Evolutionary conservation across 2,113 vertebrate species (phyloP).

Genomic region (Hemiscyllium ocellatum): DNA sequence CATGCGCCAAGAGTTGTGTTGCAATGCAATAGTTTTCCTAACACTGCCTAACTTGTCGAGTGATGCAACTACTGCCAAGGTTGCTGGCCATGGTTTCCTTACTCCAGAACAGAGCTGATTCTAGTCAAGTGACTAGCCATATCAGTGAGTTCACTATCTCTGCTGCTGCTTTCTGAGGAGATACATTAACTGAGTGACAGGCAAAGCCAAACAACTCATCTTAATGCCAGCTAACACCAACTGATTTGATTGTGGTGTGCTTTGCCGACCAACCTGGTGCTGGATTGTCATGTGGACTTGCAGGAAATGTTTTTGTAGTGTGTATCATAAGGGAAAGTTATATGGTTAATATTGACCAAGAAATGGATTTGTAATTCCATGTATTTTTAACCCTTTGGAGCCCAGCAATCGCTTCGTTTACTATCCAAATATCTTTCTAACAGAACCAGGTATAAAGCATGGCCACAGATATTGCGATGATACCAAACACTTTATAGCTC

Average conservation of each 20-base stretch:
- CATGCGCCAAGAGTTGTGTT: constrained; percentile 13
- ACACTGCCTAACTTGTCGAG: constrained; percentile 5
- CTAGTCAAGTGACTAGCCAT: not conserved
- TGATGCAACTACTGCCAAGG: not conserved
- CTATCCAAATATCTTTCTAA: not conserved
- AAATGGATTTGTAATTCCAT: not conserved
- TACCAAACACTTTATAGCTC: not conserved
- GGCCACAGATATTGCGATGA: not conserved
- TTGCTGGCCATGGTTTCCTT: not conserved
- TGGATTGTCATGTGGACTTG: not conserved
- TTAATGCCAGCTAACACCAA: not conserved
- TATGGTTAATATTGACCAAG: not conserved
- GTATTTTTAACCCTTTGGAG: not conserved
- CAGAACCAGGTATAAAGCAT: not conserved
- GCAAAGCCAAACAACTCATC: not conserved
- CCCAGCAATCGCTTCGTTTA: not conserved
- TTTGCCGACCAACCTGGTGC: not conserved
- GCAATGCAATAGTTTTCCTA: not conserved
- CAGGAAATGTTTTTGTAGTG: not conserved
- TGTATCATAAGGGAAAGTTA: not conserved
- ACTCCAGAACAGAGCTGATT: not conserved
- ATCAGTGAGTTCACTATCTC: not conserved
- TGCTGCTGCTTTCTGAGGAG: not conserved
- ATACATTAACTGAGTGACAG: not conserved
- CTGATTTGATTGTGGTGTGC: not conserved